Base-by-base conservation (phyloP, 2,888 invertebrate genomes). In the Aphrophora alni region DNA sequence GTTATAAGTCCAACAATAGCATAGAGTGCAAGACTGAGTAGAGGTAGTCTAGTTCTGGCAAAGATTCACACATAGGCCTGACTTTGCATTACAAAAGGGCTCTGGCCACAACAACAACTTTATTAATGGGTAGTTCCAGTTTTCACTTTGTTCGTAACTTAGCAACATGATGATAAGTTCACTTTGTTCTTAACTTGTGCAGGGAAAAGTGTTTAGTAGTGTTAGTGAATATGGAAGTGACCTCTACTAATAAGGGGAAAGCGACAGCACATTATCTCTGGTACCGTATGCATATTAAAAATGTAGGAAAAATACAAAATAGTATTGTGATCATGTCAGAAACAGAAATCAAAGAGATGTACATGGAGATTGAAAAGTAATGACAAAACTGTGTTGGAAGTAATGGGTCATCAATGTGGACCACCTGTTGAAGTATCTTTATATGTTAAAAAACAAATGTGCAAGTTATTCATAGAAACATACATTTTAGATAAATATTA, bases 221-320 rank as follows among this genome's bases (percentile, higher is more conserved):
- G n/a, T 68, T 68, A 12, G n/a, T 68, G 68, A 68, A 68, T 7
- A 68, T 68, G 10, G 14, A 68, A 10, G 68, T 68, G 14, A 68
- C 68, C 3, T 68, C 68, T 68, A 68, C 68, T 68, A 68, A n/a
- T 68, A 21, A 68, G 68, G 24, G 68, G 68, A 68, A 68, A 68
- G 5, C 68, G 68, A 68, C 14, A 68, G 4, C 24, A 10, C 68
- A 68, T 68, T 68, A 68, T 12, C 68, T 68, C 24, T 3, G 68
- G 5, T 33, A 33, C 3, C n/a, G 8, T 68, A 68, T 12, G 4
- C 68, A 12, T 68, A 68, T 68, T 5, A 24, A 68, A 12, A 44
- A 14, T 14, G 14, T 44, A 44, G 44, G 14, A 14, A 44, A 44
- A 44, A 44, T 44, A 14, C 44, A 12, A 12, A 68, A 68, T 68